These are phyloP conservation scores for Paramormyrops hopkinsi DNA, from an alignment of 2,797 vertebrate genomes.

Conservation along the genomic window DNA sequence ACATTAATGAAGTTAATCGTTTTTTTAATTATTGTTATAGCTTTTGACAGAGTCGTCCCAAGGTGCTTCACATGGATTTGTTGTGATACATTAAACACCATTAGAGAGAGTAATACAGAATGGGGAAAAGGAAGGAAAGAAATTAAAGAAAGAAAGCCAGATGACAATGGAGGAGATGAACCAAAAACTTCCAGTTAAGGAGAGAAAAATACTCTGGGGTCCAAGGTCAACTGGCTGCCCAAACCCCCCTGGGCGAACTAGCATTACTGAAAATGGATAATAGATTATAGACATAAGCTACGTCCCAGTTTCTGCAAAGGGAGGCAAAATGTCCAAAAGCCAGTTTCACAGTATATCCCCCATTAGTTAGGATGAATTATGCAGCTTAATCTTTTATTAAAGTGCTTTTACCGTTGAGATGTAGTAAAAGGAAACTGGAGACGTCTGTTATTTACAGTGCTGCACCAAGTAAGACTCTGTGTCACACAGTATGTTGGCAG, in stretches of 20 bases:
- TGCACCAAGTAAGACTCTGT: not conserved
- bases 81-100: not conserved
- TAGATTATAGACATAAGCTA: not conserved
- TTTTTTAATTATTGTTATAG: not conserved
- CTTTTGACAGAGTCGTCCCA: not conserved
- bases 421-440: not conserved
- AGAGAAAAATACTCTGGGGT: not conserved
- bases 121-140: not conserved
- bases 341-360: not conserved
- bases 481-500: not conserved
- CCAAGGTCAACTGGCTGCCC: not conserved
- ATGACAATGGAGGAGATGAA: not conserved
- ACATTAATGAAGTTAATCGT: not conserved
- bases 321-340: not conserved
- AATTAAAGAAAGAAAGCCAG: not conserved
- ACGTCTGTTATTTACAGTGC: not conserved
- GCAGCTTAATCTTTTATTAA: not conserved
- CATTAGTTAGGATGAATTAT: not conserved
- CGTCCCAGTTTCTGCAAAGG: not conserved
- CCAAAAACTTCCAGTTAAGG: not conserved
- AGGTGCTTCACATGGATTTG: not conserved
- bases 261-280: not conserved
- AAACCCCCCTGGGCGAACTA: not conserved
- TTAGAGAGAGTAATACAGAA: not conserved
- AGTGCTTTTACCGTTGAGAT: not conserved